Evolutionary conservation across 1,140 invertebrate genomes (phyloP), one percentile per base, ranked within the genome.

Genomic region (Trigoniulus corallinus): DNA sequence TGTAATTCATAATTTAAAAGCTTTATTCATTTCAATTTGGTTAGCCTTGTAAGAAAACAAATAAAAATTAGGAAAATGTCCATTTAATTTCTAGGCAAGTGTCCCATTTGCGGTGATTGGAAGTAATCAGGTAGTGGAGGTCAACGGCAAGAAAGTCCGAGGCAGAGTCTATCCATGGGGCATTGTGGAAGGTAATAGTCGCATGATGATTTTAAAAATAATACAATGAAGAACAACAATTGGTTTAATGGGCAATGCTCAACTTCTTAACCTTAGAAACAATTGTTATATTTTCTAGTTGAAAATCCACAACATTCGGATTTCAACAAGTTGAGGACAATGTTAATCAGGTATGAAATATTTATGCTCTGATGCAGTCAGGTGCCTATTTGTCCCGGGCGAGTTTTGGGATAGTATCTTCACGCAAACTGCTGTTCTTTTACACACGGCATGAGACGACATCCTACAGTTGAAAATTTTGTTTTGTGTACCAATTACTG

Each of bases 161-260:
- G 92, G 89, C 10, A 73, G 94, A 2, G 83, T 94, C 62, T 98
- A 98, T 70, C 92, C 93, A 0, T 98, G 94, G 94, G 95, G 95
- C 18, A 82, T 94, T 37, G 93, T 98, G 1, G 93, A 98, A 75
- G 81, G 82, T 84, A 67, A 58, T 52, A 44, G 21, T 44, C 7
- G 4, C 7, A 18, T 24, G 4, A 21, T 44, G n/a, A n/a, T n/a
- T n/a, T n/a, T n/a, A n/a, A n/a, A n/a, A n/a, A n/a, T n/a, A n/a
- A n/a, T n/a, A n/a, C n/a, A n/a, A n/a, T n/a, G n/a, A n/a, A n/a
- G n/a, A n/a, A n/a, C n/a, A n/a, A n/a, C n/a, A n/a, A n/a, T 29
- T 4, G 50, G 27, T 46, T 23, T 52, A 10, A 51, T 20, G 43
- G 55, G 57, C 58, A 50, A 59, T 27, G n/a, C n/a, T 51, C 24